phyloP scores from a whole-genome alignment of 2,113 vertebrate genomes.

The Columba janthina region DNA sequence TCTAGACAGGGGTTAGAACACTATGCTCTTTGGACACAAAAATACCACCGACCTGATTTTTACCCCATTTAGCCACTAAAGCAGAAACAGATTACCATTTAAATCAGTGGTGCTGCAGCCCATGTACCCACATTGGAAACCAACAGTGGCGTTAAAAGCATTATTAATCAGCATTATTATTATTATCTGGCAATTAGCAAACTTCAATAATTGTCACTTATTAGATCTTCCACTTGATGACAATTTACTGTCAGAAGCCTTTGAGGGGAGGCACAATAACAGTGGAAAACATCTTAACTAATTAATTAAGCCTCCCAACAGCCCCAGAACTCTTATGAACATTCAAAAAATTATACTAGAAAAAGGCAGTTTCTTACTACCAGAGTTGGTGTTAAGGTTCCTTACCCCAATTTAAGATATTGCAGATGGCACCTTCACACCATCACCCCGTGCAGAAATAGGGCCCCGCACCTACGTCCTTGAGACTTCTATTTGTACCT shows the following conservation, averaged over 20 bases:
- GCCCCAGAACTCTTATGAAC: background rate
- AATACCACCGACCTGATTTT: background rate
- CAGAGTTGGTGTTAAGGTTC: background rate
- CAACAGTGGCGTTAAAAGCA: slow-evolving; percentile 17
- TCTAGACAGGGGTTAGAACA: background rate
- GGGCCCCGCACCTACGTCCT: background rate
- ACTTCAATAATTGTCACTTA: slow-evolving; percentile 62
- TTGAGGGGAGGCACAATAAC: slow-evolving; percentile 33
- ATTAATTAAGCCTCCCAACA: slow-evolving; percentile 43
- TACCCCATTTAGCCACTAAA: background rate
- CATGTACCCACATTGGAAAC: background rate
- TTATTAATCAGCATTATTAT: slow-evolving; percentile 62
- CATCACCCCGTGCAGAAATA: rapidly evolving
- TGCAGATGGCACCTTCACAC: background rate
- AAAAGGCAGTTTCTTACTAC: background rate
- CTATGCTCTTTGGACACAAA: background rate
- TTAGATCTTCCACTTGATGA: slow-evolving; percentile 57
- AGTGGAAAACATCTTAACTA: slow-evolving; percentile 44
- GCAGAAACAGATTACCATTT: background rate
- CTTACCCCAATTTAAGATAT: rapidly evolving
- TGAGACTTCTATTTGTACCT: background rate
- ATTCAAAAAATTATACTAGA: too few species aligned
- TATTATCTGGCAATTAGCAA: slow-evolving; percentile 64
- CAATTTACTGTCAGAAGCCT: slow-evolving; percentile 59
- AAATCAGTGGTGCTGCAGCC: background rate